Base-by-base conservation (phyloP, 2,113 vertebrate genomes). In the Scatophagus argus region DNA sequence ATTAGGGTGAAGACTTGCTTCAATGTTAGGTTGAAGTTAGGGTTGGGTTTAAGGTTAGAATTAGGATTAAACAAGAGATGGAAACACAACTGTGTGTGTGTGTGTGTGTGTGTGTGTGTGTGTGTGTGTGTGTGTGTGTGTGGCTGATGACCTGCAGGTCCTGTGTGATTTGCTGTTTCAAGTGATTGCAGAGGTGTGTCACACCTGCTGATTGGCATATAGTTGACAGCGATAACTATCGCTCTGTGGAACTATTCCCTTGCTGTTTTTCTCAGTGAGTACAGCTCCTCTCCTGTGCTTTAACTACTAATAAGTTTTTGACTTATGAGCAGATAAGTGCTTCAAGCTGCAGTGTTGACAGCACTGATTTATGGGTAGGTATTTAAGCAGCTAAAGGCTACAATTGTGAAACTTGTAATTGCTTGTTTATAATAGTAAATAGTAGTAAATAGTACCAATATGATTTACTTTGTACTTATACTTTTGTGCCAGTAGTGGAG, bases 101-200 rank as follows among this genome's bases (percentile, higher is more conserved):
- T 23, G 62, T 47, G 19, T 65, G 46, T 41, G 27, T 63, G 59
- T 41, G 46, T 3, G 71, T 55, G 44, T 29, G 44, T 41, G 36
- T 13, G 8, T 34, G 41, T 12, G 43, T 25, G 39, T 47, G 27
- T n/a, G 63, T 31, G 47, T 10, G n/a, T 9, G 44, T 39, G 54
- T 46, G 6, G 10, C 27, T 63, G 62, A 60, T 59, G 52, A 55
- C 44, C 61, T 61, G 52, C 46, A 70, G 29, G 70, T 63, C 46
- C 60, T 34, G 21, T 43, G 69, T 62, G 65, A 62, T 79, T 66
- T 78, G n/a, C 34, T 16, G 54, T 66, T 71, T 72, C 51, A 43
- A 75, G 75, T 79, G 86, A 84, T 85, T 85, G 79, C 79, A 77
- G 62, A 60, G 71, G 68, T 66, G 56, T 58, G 66, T 31, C 51